Percentiles rank a stretch among this genome's conserved stretches.
These are phyloP conservation scores for Teleopsis dalmanni DNA, from an alignment of 1,140 invertebrate genomes.

Conservation along the genomic window DNA sequence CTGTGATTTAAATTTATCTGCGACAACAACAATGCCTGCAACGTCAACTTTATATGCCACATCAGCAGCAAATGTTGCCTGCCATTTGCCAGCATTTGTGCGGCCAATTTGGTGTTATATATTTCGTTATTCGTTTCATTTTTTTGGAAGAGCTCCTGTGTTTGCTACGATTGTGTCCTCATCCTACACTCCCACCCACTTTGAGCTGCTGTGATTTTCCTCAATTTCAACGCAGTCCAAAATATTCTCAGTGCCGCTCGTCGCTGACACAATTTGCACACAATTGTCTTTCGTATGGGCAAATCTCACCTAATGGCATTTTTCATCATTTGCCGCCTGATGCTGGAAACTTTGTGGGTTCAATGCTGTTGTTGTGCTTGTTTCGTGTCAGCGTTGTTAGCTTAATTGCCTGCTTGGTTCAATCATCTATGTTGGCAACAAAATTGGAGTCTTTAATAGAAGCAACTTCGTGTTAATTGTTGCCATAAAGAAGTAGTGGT, in stretches of 20 bases:
- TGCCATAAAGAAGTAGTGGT: neutral
- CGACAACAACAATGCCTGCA: too few species aligned
- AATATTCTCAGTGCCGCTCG: neutral
- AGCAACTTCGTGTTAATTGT: neutral
- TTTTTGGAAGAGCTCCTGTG: neutral
- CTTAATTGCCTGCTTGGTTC: too few species aligned
- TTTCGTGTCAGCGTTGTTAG: too few species aligned
- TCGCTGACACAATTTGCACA: constrained; percentile 15
- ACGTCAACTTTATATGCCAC: constrained; percentile 15
- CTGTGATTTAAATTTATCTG: constrained; percentile 10
- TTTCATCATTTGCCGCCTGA: constrained; percentile 45
- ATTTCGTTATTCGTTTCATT: constrained; percentile 1
- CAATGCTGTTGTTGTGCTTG: too few species aligned
- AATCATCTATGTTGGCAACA: too few species aligned
- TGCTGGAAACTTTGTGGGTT: constrained; percentile 24
- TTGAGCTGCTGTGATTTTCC: neutral
- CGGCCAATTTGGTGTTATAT: constrained; percentile 8
- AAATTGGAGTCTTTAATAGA: too few species aligned
- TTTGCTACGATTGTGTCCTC: neutral
- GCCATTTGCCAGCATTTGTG: constrained; percentile 5
- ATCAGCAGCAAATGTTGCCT: constrained; percentile 16
- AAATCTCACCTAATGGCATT: constrained; percentile 45
- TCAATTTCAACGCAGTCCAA: neutral
- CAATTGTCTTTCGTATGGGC: constrained; percentile 44
- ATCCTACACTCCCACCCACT: neutral